These are phyloP conservation scores for Aphelenchoides avenae DNA, from an alignment of 1,140 invertebrate species.

Conservation along the genomic window DNA sequence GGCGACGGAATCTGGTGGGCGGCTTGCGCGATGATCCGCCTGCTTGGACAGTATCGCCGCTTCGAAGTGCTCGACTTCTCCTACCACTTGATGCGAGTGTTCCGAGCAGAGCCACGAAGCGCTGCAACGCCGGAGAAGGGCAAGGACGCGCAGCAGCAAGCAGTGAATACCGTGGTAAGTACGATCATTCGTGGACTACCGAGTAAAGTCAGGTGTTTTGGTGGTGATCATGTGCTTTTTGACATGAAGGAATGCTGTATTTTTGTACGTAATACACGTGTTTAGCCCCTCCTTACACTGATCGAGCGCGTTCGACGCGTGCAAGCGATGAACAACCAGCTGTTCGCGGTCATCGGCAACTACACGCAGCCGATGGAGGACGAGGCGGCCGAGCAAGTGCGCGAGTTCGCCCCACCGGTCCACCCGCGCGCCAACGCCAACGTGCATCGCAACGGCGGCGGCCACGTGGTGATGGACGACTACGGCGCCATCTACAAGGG, in stretches of 20 bases:
- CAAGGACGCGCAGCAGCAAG: slow-evolving; percentile 87
- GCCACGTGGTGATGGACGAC: too few relatives aligned
- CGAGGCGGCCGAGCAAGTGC: slow-evolving; percentile 19
- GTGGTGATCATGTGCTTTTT: not conserved
- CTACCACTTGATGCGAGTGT: slow-evolving; percentile 92
- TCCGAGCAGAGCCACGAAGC: slow-evolving; percentile 77
- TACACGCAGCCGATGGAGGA: slow-evolving; percentile 29
- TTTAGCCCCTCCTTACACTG: slow-evolving; percentile 86
- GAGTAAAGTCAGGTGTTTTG: slow-evolving; percentile 1
- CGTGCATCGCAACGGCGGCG: too few relatives aligned
- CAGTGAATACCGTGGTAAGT: slow-evolving; percentile 2
- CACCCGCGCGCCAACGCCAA: too few relatives aligned
- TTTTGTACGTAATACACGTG: slow-evolving; percentile 27
- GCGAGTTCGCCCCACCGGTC: slow-evolving; percentile 30
- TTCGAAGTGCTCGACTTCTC: slow-evolving; percentile 98
- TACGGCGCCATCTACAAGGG: too few relatives aligned
- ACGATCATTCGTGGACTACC: too few relatives aligned
- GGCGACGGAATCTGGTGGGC: slow-evolving; percentile 99
- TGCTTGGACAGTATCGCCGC: slow-evolving; percentile 86
- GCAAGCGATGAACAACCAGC: slow-evolving; percentile 96
- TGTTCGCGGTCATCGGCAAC: slow-evolving; percentile 92
- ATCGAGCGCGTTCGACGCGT: slow-evolving; percentile 93
- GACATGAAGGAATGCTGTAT: slow-evolving; percentile 1
- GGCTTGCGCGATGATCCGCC: slow-evolving; percentile 93
- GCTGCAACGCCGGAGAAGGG: slow-evolving; percentile 79